Evolutionary conservation across 35 echinoderm and acorn worm genomes (phyloP), one percentile per base, ranked within the genome.

Genomic region (Anneissia japonica): DNA sequence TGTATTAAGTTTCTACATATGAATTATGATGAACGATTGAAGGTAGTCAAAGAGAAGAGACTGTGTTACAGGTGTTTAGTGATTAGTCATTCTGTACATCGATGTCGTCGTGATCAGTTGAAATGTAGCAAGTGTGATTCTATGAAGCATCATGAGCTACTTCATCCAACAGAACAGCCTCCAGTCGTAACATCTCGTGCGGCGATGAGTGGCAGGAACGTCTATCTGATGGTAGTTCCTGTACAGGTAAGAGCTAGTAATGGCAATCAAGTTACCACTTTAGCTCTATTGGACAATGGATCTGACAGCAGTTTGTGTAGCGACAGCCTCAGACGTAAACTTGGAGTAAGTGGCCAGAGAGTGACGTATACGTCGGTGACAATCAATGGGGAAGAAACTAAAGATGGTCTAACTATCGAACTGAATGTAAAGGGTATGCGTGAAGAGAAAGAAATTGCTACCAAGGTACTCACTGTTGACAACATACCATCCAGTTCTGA

Each of bases 261-360:
- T 81, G 86, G 75, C 14, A 36, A 36, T 73, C 40, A 88, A 79
- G 79, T 89, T 7, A 83, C 33, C 21, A 89, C 87, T 21, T 34
- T 82, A 34, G 79, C 87, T 4, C 39, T 89, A 33, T 38, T 89
- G n/a, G 87, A 93, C 51, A 38, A 78, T 37, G 87, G 87, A 35
- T 89, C 80, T 31, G 87, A 93, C 33, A 75, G 82, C 32, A 86
- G 76, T 32, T 55, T 91, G 0, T 91, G 90, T 85, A 55, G 81
- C 26, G 40, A 43, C 14, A 43, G 40, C 40, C 14, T 43, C 4
- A 43, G 40, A 43, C 14, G 14, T 6, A 4, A 14, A 43, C 14
- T 43, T 43, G 4, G 40, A 6, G 40, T 43, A 6, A 43, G 4
- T 43, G 40, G 40, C 14, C 40, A 43, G 40, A 4, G 40, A 43